These are phyloP conservation scores for Cataglyphis livida DNA, from an alignment of 2,888 invertebrate genomes.

Conservation along the genomic window DNA sequence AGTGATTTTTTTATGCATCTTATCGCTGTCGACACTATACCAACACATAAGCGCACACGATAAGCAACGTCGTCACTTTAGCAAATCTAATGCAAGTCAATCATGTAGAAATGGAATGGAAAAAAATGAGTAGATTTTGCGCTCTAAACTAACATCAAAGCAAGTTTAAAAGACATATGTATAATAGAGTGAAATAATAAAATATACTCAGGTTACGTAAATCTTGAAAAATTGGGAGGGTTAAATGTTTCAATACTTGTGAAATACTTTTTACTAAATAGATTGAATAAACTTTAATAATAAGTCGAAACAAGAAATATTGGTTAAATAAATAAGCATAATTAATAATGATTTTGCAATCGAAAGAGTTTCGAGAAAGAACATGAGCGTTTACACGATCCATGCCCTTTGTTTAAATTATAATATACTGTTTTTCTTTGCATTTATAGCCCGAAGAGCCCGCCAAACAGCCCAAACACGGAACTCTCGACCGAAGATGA, in stretches of 20 bases:
- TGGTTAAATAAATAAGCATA: background rate
- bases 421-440: constrained; percentile 37
- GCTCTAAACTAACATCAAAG: background rate
- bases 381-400: background rate
- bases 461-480: constrained; percentile 96
- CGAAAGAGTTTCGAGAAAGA: background rate
- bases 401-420: background rate
- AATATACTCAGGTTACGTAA: background rate
- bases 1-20: background rate
- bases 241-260: background rate
- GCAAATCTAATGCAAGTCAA: background rate
- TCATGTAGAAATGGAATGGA: background rate
- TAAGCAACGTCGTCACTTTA: constrained; percentile 5
- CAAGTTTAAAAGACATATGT: background rate
- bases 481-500: constrained; percentile 92
- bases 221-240: background rate
- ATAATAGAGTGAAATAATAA: background rate
- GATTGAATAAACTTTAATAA: background rate
- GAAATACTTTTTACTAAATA: background rate
- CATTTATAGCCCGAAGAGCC: constrained; percentile 93
- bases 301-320: background rate
- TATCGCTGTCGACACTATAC: background rate
- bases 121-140: background rate
- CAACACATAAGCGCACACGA: background rate
- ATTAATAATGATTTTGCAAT: background rate